Base-by-base conservation (phyloP, 2,888 invertebrate genomes). In the Bhutanitis thaidina region DNA sequence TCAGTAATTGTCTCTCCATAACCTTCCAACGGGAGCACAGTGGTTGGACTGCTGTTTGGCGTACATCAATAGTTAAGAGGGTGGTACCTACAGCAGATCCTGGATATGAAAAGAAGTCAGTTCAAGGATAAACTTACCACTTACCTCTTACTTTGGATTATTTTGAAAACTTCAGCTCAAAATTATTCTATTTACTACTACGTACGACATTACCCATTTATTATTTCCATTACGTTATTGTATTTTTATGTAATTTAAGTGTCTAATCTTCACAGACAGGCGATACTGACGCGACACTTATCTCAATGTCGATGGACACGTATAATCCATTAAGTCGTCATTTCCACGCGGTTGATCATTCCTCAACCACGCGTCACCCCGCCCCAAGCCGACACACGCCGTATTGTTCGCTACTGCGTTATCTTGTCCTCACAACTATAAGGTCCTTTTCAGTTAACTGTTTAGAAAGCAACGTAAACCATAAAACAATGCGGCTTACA, bases 241-340 rank as follows among this genome's bases (percentile, higher is more conserved):
- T 85, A 80, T 85, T 80, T 87, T 84, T 87, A 84, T 83, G 69
- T 82, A 81, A 84, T 83, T 86, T 85, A 64, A 75, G 74, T 76
- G 63, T 77, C 77, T 88, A 85, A 88, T 88, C 88, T 86, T 74
- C 67, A 70, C 69, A 75, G 87, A 85, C 84, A 77, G 74, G 73
- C 67, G 78, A 80, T 78, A 75, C 70, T 72, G 77, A 65, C 68
- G 79, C 80, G 86, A 87, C 89, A 88, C 85, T 88, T 88, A 88
- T 88, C 88, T 85, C 72, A 76, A 78, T 84, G 85, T 86, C 86
- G 79, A 75, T 73, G 78, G 82, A 89, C 89, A 89, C 78, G 85
- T 80, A 85, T 89, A 85, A 88, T 89, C 88, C 89, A 89, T 89
- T 89, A 89, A 88, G 84, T 87, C 89, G 86, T 88, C 88, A 88